A percentile compares a stretch with the other conserved stretches of the same genome.
These are phyloP conservation scores for Cephus nigrinus DNA, from an alignment of 2,888 invertebrate species.

Conservation along the genomic window DNA sequence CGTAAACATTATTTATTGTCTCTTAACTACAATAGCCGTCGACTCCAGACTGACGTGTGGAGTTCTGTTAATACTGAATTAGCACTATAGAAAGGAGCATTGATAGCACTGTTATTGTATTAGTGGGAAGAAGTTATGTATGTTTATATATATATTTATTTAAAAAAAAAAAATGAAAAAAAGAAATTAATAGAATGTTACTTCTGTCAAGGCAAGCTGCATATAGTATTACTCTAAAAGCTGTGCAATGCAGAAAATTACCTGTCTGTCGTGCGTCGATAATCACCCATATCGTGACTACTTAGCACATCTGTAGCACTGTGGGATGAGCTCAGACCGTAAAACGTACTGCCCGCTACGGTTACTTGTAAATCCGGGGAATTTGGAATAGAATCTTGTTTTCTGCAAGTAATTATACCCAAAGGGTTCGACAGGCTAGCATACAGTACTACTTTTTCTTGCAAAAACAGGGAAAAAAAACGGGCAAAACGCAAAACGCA, in stretches of 20 bases:
- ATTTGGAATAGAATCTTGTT: constrained; percentile 48
- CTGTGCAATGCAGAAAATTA: constrained; percentile 28
- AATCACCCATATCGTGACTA: constrained; percentile 57
- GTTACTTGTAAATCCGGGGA: constrained; percentile 57
- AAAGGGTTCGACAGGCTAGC: neutral
- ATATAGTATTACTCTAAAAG: neutral
- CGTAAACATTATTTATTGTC: constrained; percentile 18
- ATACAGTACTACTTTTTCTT: neutral
- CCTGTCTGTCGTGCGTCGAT: constrained; percentile 57
- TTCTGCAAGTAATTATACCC: constrained; percentile 31
- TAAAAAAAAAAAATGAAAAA: neutral
- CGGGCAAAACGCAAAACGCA: too few species aligned
- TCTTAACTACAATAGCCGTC: constrained; percentile 16
- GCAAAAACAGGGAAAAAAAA: neutral
- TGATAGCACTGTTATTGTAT: constrained; percentile 1
- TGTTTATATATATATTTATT: neutral
- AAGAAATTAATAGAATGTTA: neutral
- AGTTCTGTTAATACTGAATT: constrained; percentile 20
- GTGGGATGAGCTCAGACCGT: constrained; percentile 55
- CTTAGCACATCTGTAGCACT: constrained; percentile 54
- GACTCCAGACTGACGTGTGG: neutral
- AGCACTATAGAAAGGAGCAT: constrained; percentile 16
- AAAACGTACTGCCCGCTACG: constrained; percentile 61
- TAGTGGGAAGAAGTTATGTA: constrained; percentile 4
- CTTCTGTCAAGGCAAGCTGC: neutral